These are phyloP conservation scores for Gasteruption jaculator DNA, from an alignment of 2,888 invertebrate genomes.

Conservation along the genomic window DNA sequence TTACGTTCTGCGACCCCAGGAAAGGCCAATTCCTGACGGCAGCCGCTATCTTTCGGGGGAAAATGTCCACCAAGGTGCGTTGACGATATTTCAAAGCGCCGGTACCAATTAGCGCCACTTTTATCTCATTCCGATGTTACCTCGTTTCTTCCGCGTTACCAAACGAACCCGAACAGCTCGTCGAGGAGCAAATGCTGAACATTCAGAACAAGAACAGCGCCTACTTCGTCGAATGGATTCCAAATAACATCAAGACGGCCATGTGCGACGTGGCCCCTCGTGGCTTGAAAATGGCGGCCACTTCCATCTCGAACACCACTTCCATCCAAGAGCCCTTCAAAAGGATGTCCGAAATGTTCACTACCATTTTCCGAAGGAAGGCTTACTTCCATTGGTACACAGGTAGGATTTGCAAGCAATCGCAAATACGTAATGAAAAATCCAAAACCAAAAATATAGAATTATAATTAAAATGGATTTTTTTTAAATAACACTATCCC, in stretches of 20 bases:
- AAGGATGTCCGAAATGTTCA: slow-evolving; percentile 75
- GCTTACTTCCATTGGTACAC: slow-evolving; percentile 97
- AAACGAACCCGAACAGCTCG: slow-evolving; percentile 34
- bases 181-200: slow-evolving; percentile 68
- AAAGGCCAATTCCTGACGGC: slow-evolving; percentile 66
- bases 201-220: slow-evolving; percentile 61
- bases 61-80: slow-evolving; percentile 54
- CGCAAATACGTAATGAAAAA: too few relatives aligned
- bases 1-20: slow-evolving; percentile 67
- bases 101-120: background rate
- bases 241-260: slow-evolving; percentile 73
- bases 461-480: too few relatives aligned
- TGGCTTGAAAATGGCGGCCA: slow-evolving; percentile 79
- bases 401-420: too few relatives aligned
- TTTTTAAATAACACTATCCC: too few relatives aligned
- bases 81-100: background rate
- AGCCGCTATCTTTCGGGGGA: slow-evolving; percentile 66
- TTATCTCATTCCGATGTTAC: slow-evolving; percentile 1
- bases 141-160: slow-evolving; percentile 1
- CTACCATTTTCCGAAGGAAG: slow-evolving; percentile 88
- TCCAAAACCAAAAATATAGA: too few relatives aligned
- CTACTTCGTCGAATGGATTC: slow-evolving; percentile 68
- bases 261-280: slow-evolving; percentile 74
- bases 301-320: slow-evolving; percentile 80
- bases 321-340: slow-evolving; percentile 84